Evolutionary conservation across 2,797 vertebrate species (phyloP).

Genomic region (Parauchenoglanis punctatus): DNA sequence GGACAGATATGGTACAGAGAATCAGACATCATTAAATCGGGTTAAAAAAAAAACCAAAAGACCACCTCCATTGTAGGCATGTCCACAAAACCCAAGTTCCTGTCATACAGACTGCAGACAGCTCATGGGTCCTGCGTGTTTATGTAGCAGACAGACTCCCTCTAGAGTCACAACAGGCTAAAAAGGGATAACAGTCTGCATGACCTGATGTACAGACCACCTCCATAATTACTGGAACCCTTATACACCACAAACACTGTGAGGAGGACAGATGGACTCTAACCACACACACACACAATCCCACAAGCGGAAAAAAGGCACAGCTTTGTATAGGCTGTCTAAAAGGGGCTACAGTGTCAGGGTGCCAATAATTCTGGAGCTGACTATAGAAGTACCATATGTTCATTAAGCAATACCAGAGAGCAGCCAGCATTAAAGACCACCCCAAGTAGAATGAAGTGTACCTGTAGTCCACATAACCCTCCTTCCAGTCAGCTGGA

Average conservation of each 20-base stretch:
- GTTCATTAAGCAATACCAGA: not conserved
- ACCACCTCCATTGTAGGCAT: not conserved
- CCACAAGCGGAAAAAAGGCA: no score
- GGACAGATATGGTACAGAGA: not conserved
- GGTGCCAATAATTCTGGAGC: not conserved
- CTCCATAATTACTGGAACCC: not conserved
- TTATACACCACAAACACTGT: not conserved
- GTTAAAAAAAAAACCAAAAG: not conserved
- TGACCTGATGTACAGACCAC: no score
- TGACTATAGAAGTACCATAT: no score
- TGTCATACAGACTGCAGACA: slow-evolving; percentile 15
- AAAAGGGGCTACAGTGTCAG: not conserved
- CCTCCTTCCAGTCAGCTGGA: slow-evolving; percentile 79
- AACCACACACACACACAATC: not conserved
- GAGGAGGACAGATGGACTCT: not conserved
- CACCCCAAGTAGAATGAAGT: fast-evolving
- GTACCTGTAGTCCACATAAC: slow-evolving; percentile 90
- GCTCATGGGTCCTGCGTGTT: not conserved
- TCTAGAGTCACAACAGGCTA: slow-evolving; percentile 35
- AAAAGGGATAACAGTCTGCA: slow-evolving; percentile 51
- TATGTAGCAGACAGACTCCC: slow-evolving; percentile 53
- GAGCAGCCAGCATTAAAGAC: not conserved
- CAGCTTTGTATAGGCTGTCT: no score
- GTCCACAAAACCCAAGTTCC: slow-evolving; percentile 35
- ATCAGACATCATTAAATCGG: not conserved